Evolutionary conservation across 1,140 invertebrate species (phyloP).

Genomic region (Drosophila asahinai): DNA sequence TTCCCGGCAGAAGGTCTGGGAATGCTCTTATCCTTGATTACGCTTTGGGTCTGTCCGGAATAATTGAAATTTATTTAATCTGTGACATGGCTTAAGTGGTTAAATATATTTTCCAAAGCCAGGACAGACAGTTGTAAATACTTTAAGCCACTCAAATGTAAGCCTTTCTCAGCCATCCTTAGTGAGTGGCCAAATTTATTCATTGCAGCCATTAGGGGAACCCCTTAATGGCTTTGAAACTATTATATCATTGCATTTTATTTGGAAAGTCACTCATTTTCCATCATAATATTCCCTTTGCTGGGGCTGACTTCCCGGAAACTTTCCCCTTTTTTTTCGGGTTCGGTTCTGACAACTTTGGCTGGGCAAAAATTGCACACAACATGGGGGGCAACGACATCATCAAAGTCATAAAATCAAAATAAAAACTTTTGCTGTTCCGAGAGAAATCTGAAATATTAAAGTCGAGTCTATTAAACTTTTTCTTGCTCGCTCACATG

Average conservation of each 20-base stretch:
- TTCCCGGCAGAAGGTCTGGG: background rate
- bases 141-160: background rate
- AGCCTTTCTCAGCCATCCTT: background rate
- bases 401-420: conserved; percentile 73
- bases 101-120: background rate
- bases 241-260: conserved; percentile 29
- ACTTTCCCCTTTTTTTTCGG: conserved; percentile 23
- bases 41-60: background rate
- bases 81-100: background rate
- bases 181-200: conserved; percentile 5
- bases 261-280: conserved; percentile 23
- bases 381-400: conserved; percentile 40
- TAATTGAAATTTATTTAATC: conserved; percentile 22
- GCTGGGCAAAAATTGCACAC: conserved; percentile 39
- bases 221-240: conserved; percentile 12
- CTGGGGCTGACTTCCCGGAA: conserved; percentile 14
- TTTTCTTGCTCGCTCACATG: conserved; percentile 42
- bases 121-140: background rate
- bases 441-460: conserved; percentile 55
- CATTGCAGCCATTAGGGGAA: conserved; percentile 14
- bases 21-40: conserved; percentile 18
- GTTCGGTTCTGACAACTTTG: conserved; percentile 37
- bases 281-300: conserved; percentile 32
- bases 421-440: conserved; percentile 67
- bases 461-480: conserved; percentile 77